Percentiles rank a stretch among this genome's conserved stretches.
Conservation (phyloP, 2,113 vertebrate species). For the Neolamprologus modestus region DNA sequence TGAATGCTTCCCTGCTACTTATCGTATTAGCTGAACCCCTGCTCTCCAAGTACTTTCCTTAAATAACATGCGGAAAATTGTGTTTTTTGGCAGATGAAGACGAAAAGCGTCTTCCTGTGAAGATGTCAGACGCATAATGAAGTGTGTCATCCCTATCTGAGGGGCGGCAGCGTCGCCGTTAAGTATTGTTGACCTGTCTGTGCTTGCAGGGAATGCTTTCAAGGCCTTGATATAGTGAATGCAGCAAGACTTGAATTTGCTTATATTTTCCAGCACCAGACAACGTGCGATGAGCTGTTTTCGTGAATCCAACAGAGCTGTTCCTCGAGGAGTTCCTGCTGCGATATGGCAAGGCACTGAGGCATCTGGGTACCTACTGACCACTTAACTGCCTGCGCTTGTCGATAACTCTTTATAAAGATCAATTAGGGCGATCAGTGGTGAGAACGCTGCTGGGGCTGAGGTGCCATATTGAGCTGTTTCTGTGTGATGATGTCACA, state of each 20-base stretch:
- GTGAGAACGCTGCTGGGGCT: constrained; percentile 6
- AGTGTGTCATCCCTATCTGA: constrained; percentile 42
- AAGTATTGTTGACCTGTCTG: constrained; percentile 11
- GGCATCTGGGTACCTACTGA: constrained; percentile 24
- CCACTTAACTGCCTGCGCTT: constrained; percentile 42
- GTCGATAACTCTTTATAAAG: constrained; percentile 62
- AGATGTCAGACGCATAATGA: constrained; percentile 32
- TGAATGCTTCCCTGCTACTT: constrained; percentile 15
- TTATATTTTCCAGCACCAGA: background rate
- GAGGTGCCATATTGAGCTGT: constrained; percentile 36
- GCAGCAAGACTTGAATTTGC: background rate
- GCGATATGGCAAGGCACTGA: background rate
- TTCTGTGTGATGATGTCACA: constrained; percentile 46
- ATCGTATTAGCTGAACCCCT: constrained; percentile 29
- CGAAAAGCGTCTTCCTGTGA: constrained; percentile 9
- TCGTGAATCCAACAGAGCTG: background rate
- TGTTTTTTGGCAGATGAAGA: background rate
- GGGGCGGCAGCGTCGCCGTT: background rate
- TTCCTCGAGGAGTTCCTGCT: background rate
- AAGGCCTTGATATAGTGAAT: background rate
- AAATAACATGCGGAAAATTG: background rate
- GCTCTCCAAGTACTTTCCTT: background rate
- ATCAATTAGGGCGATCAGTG: constrained; percentile 56
- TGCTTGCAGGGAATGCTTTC: background rate
- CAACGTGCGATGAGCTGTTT: background rate